These are phyloP conservation scores for Acromyrmex echinatior DNA, from an alignment of 1,140 invertebrate genomes.

Conservation along the genomic window DNA sequence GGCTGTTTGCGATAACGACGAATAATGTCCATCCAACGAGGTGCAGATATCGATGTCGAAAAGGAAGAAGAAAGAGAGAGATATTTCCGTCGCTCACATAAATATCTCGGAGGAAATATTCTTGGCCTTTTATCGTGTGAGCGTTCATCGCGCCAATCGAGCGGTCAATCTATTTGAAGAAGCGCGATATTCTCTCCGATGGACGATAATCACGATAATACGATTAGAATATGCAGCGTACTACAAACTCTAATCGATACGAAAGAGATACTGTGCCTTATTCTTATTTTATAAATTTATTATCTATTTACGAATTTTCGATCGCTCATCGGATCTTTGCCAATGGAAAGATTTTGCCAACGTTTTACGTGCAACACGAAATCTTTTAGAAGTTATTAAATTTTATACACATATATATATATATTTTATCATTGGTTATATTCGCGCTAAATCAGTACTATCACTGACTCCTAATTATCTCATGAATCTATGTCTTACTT, in stretches of 20 bases:
- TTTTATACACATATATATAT: no score
- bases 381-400: neutral
- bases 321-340: neutral
- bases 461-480: no score
- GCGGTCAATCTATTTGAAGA: conserved; percentile 45
- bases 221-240: neutral
- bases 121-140: conserved; percentile 33
- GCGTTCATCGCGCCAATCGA: conserved; percentile 45
- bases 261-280: neutral
- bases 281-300: neutral
- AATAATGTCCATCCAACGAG: neutral
- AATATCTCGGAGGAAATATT: conserved; percentile 46
- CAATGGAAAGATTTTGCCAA: no score
- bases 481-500: no score
- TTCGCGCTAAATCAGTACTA: no score
- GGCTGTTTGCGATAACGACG: neutral
- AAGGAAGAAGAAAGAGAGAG: conserved; percentile 4
- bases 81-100: conserved; percentile 22
- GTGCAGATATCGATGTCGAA: conserved; percentile 19
- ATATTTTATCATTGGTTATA: no score
- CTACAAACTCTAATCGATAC: neutral
- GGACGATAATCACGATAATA: neutral
- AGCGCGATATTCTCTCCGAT: conserved; percentile 16
- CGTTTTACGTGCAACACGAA: neutral
- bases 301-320: neutral